Base-by-base conservation (phyloP, 2,888 invertebrate species). In the Drosophila flavopinicola region DNA sequence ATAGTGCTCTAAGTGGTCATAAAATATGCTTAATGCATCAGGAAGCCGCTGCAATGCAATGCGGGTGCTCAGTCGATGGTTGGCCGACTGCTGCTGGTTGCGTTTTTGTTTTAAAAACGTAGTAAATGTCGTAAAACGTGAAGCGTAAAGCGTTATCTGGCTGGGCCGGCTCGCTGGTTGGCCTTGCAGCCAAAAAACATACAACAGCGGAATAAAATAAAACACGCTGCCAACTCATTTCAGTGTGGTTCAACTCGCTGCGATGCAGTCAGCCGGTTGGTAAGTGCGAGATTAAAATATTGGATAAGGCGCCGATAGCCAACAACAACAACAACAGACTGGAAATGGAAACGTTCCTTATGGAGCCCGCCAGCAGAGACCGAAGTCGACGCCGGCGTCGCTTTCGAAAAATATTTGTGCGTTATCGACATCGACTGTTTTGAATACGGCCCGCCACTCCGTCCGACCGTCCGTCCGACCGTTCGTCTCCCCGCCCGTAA, bases 1-100 rank as follows among this genome's bases (percentile, higher is more conserved):
- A 57, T 57, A 37, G 51, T 51, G 61, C 82, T 69, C 71, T 82
- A 78, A 80, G 80, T 80, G 80, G 82, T 78, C 85, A 85, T 85
- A 85, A 82, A 82, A 82, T 76, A 85, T 85, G 85, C 75, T 85
- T 82, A 85, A 85, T 83, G 83, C 83, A 79, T 79, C 85, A 85
- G 83, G 82, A 85, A 82, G 82, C 85, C 78, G 61, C 6, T 44
- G 64, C 60, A 65, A 6, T 44, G 64, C 60, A 65, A 76, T 85
- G 78, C 85, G 83, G 76, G 78, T 80, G 78, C 54, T 35, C n/a
- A n/a, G n/a, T n/a, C n/a, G n/a, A n/a, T n/a, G n/a, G 44, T 11
- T 42, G 7, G 23, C 44, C 33, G 20, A 15, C 25, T 44, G 11
- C 20, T 66, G 54, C 56, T 38, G 58, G 65, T 29, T 42, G 53